These are phyloP conservation scores for Neoascia interrupta DNA, from an alignment of 2,888 invertebrate genomes.

Conservation along the genomic window DNA sequence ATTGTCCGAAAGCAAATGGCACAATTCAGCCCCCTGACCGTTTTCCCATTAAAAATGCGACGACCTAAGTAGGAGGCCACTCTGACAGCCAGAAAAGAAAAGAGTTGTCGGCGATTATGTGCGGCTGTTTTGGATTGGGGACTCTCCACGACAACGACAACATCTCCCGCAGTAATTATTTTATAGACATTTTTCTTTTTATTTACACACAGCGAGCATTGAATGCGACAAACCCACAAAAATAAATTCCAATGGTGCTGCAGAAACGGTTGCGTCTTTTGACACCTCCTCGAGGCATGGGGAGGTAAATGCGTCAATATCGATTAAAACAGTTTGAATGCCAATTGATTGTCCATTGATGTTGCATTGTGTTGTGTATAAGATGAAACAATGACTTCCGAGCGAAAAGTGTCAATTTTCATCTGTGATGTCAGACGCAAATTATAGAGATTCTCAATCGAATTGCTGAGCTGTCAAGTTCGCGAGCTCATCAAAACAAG, in stretches of 20 bases:
- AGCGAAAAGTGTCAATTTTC: conserved; percentile 24
- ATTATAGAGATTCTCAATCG: conserved; percentile 39
- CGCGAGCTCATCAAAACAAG: conserved; percentile 6
- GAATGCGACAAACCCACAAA: conserved; percentile 40
- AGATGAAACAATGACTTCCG: not conserved
- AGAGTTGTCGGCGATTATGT: conserved; percentile 11
- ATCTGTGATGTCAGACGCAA: conserved; percentile 30
- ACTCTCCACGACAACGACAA: not conserved
- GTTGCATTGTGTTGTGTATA: not conserved
- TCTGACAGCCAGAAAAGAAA: conserved; percentile 7
- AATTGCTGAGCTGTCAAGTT: conserved; percentile 57
- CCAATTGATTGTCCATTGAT: conserved; percentile 59
- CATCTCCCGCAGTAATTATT: conserved; percentile 53
- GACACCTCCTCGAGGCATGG: not conserved
- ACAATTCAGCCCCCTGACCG: too few relatives aligned
- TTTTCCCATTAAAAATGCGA: too few relatives aligned
- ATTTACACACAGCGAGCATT: conserved; percentile 27
- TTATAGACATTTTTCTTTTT: too few relatives aligned
- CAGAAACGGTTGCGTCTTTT: not conserved
- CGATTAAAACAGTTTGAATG: conserved; percentile 43
- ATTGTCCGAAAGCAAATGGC: conserved; percentile 21
- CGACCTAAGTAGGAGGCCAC: conserved; percentile 6
- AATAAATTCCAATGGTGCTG: too few relatives aligned
- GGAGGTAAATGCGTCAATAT: conserved; percentile 34
- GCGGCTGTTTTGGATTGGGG: not conserved